A percentile compares a stretch with the other conserved stretches of the same genome.
These are phyloP conservation scores for Leucophenga maculata DNA, from an alignment of 2,888 invertebrate species.

Conservation along the genomic window DNA sequence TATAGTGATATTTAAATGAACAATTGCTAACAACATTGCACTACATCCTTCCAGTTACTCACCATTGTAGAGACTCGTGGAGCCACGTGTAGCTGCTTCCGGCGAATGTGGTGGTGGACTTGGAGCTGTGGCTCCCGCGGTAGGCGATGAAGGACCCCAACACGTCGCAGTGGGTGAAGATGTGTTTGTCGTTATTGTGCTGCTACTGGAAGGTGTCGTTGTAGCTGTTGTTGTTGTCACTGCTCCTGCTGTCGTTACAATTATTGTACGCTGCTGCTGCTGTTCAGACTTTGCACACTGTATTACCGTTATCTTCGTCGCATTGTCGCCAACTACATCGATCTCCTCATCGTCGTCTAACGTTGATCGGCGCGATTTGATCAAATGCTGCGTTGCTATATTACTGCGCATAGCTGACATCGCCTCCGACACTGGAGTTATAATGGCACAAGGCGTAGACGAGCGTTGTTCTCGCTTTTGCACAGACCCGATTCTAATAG, in stretches of 20 bases:
- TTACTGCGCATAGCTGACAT: conserved; percentile 35
- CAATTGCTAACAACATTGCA: too few species aligned
- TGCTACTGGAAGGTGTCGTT: conserved; percentile 37
- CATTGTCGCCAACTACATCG: conserved; percentile 85
- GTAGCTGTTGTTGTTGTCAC: conserved; percentile 27
- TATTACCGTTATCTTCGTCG: conserved; percentile 39
- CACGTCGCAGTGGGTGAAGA: conserved; percentile 74
- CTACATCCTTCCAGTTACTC: conserved; percentile 65
- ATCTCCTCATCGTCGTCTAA: conserved; percentile 84
- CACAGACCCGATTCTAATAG: conserved; percentile 19
- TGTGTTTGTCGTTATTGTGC: conserved; percentile 47
- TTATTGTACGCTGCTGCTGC: conserved; percentile 35
- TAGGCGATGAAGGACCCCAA: conserved; percentile 84
- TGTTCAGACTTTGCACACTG: conserved; percentile 27
- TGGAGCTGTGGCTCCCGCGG: conserved; percentile 83
- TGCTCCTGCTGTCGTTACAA: conserved; percentile 32
- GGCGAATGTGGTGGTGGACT: conserved; percentile 81
- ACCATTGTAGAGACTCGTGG: conserved; percentile 84
- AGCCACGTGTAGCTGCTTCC: conserved; percentile 77
- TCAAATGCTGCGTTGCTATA: conserved; percentile 46
- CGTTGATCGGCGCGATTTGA: conserved; percentile 74
- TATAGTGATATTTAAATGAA: too few species aligned
- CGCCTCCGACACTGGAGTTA: conserved; percentile 30
- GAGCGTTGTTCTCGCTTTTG: conserved; percentile 37
- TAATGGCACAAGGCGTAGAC: conserved; percentile 29